Percentiles rank a stretch among this genome's conserved stretches.
Evolutionary conservation across 23 tunicate genomes (phyloP).

Genomic region (Halocynthia aurantium): DNA sequence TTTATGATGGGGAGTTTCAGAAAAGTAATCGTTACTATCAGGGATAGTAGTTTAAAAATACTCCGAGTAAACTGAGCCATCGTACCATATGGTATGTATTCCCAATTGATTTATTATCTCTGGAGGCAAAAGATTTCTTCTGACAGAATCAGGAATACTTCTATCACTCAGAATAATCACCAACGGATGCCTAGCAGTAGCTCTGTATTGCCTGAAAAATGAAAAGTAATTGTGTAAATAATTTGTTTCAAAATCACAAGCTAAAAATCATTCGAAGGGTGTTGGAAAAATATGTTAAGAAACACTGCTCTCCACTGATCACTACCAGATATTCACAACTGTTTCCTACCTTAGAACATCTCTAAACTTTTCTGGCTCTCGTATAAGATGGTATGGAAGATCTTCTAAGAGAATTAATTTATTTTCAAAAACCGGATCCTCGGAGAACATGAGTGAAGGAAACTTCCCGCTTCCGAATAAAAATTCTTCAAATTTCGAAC

Average conservation of each 20-base stretch:
- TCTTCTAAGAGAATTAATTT: conserved; percentile 65
- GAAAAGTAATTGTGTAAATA: not conserved
- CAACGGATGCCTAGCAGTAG: conserved; percentile 44
- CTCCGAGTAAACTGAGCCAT: not conserved
- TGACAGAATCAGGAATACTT: conserved; percentile 36
- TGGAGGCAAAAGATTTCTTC: conserved; percentile 28
- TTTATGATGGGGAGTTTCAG: too few species aligned
- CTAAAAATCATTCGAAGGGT: not conserved
- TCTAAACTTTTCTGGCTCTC: conserved; percentile 36
- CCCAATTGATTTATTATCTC: conserved; percentile 8
- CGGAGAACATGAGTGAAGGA: conserved; percentile 35
- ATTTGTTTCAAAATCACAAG: not conserved
- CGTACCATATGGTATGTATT: conserved; percentile 5
- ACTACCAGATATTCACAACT: not conserved
- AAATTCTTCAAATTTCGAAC: conserved; percentile 59
- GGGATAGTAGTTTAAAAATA: not conserved
- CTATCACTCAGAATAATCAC: conserved; percentile 68
- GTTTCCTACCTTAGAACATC: conserved; percentile 34
- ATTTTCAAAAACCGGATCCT: not conserved
- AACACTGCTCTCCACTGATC: not conserved
- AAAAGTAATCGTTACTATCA: too few species aligned
- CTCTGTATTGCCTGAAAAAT: conserved; percentile 34
- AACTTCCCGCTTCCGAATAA: conserved; percentile 74
- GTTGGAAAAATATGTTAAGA: not conserved
- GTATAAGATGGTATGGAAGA: conserved; percentile 45